phyloP scores from a whole-genome alignment of 1,140 invertebrate genomes.

The Papilio polyxenes region DNA sequence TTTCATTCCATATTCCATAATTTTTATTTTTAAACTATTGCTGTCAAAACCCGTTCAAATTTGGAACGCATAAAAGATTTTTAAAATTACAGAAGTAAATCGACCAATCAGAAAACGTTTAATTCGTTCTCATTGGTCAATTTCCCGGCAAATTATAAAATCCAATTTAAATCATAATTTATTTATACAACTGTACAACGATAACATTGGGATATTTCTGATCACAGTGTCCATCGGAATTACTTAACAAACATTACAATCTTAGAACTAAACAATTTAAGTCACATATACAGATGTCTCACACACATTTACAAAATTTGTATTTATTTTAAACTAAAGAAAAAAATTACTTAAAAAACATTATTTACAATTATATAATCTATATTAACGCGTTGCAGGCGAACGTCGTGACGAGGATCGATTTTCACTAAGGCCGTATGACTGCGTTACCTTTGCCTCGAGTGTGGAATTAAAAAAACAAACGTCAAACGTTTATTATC shows the following conservation, averaged over 20 bases:
- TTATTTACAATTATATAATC: conserved; percentile 60
- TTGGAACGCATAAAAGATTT: not conserved
- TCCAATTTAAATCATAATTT: conserved; percentile 9
- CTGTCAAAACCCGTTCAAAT: conserved; percentile 9
- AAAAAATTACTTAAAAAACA: conserved; percentile 62
- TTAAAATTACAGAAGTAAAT: not conserved
- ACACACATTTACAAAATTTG: conserved; percentile 76
- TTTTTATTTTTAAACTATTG: conserved; percentile 26
- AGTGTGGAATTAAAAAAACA: conserved; percentile 22
- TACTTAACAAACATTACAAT: not conserved
- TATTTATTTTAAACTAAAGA: conserved; percentile 55
- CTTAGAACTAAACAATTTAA: conserved; percentile 53
- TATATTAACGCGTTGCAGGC: conserved; percentile 54
- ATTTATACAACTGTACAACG: conserved; percentile 34
- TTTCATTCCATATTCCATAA: not conserved
- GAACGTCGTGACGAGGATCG: conserved; percentile 43
- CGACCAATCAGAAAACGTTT: not conserved
- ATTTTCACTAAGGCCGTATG: conserved; percentile 20
- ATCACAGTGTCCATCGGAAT: conserved; percentile 28
- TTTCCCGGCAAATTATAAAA: not conserved
- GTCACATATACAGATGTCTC: conserved; percentile 73
- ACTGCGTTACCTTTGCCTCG: conserved; percentile 5
- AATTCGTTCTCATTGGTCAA: not conserved
- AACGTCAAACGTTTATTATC: conserved; percentile 20
- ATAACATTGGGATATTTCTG: conserved; percentile 21